These are phyloP conservation scores for Stenurella melanura DNA, from an alignment of 2,888 invertebrate species.

Conservation along the genomic window DNA sequence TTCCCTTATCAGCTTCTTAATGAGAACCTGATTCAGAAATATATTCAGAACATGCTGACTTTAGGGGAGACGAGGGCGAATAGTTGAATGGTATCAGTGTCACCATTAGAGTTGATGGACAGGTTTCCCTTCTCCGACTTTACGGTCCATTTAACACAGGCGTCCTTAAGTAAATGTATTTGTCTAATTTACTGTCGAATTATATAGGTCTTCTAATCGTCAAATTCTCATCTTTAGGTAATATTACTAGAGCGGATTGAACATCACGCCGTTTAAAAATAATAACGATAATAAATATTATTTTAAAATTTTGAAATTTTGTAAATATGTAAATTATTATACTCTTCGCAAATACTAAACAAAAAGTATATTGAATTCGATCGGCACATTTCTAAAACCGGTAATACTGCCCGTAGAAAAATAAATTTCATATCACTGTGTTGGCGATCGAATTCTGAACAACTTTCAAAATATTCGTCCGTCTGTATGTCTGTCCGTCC, in stretches of 20 bases:
- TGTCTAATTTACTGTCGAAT: not conserved
- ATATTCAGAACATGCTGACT: constrained; percentile 14
- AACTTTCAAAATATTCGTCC: too few relatives aligned
- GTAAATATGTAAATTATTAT: too few relatives aligned
- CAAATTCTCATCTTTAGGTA: not conserved
- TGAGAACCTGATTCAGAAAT: constrained; percentile 55
- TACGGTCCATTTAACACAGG: constrained; percentile 1
- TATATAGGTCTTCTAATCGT: not conserved
- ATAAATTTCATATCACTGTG: too few relatives aligned
- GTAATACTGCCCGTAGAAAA: too few relatives aligned
- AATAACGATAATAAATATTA: too few relatives aligned
- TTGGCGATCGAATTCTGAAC: too few relatives aligned
- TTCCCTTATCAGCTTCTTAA: constrained; percentile 59
- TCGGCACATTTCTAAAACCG: too few relatives aligned
- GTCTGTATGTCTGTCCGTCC: too few relatives aligned
- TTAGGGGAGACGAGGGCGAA: constrained; percentile 18
- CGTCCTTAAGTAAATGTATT: not conserved
- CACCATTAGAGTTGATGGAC: constrained; percentile 11
- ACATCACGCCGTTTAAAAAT: too few relatives aligned
- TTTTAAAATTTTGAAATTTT: too few relatives aligned
- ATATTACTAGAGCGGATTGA: not conserved
- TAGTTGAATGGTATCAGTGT: not conserved
- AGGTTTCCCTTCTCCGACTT: not conserved
- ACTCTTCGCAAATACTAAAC: too few relatives aligned
- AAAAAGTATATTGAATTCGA: too few relatives aligned